Base-by-base conservation (phyloP, 1,140 invertebrate species). In the Drosophila carrolli region DNA sequence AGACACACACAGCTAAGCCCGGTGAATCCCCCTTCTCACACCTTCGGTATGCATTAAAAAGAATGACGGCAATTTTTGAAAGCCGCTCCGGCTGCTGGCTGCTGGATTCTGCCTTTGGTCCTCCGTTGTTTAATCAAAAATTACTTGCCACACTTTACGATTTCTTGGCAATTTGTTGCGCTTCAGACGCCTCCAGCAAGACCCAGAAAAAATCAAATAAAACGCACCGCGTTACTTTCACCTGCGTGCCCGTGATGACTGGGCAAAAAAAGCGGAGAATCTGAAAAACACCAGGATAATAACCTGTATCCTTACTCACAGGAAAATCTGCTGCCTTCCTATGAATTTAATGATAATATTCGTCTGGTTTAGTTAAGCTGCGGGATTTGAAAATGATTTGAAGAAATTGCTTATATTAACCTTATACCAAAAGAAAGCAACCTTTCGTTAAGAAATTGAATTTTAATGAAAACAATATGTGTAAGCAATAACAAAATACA, bases 31-130 rank as follows among this genome's bases (percentile, higher is more conserved):
- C 47, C 23, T 40, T 16, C 47, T 32, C n/a, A 27, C 8, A 27
- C 38, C 23, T 23, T 57, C 55, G 59, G 54, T 78, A 60, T 84
- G 80, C 77, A 88, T 88, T 89, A 88, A 88, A 88, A 80, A 89
- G 84, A 88, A 88, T 88, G 84, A 88, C 84, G 84, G 84, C 77
- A 84, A 88, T 89, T 88, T 88, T 88, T 57, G 72, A 63, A 76
- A 78, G 66, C 57, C 48, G 29, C 70, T 50, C 19, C 7, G 43
- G 48, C 57, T 38, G 27, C 5, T 29, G 44, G 40, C 6, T 32
- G 19, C 19, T 23, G 19, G 19, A 41, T 54, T 54, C 29, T n/a
- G 54, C 11, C 47, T 35, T 67, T 51, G 27, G 43, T 38, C 50
- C 85, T 62, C 51, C 76, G 74, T 74, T 80, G 82, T 76, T 89